Conservation (phyloP, 30 jellyfish, hydroid and myxozoan species). For the Aurelia coerulea region DNA sequence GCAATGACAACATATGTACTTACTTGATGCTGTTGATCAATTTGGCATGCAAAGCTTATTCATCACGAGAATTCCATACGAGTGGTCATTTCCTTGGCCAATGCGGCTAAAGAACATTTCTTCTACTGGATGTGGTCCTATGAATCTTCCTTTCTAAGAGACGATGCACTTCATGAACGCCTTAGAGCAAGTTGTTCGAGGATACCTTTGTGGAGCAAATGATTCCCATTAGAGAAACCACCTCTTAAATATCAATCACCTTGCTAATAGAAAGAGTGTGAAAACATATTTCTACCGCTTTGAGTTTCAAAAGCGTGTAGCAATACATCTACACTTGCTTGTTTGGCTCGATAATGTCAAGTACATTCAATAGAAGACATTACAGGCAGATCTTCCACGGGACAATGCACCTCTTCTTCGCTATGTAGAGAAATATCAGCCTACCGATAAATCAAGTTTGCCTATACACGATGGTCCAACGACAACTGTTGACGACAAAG, state of each 20-base stretch:
- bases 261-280: background rate
- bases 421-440: background rate
- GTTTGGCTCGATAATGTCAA: conserved; percentile 34
- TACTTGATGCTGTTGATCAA: conserved; percentile 40
- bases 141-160: conserved; percentile 4
- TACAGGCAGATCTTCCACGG: background rate
- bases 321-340: conserved; percentile 25
- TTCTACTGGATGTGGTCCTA: background rate
- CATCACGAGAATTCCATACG: conserved; percentile 12
- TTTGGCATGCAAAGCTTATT: conserved; percentile 38
- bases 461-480: background rate
- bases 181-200: conserved; percentile 45
- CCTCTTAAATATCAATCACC: conserved; percentile 1
- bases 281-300: conserved; percentile 26
- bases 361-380: background rate
- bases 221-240: conserved; percentile 31
- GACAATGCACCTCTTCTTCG: background rate
- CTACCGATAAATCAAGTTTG: background rate
- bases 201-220: conserved; percentile 36
- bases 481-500: background rate
- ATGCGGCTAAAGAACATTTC: conserved; percentile 1
- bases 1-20: conserved; percentile 49
- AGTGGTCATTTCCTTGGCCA: conserved; percentile 52
- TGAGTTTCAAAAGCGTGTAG: conserved; percentile 45
- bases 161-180: conserved; percentile 18